These are phyloP conservation scores for Reinhardtius hippoglossoides DNA, from an alignment of 2,113 vertebrate genomes.

Conservation along the genomic window DNA sequence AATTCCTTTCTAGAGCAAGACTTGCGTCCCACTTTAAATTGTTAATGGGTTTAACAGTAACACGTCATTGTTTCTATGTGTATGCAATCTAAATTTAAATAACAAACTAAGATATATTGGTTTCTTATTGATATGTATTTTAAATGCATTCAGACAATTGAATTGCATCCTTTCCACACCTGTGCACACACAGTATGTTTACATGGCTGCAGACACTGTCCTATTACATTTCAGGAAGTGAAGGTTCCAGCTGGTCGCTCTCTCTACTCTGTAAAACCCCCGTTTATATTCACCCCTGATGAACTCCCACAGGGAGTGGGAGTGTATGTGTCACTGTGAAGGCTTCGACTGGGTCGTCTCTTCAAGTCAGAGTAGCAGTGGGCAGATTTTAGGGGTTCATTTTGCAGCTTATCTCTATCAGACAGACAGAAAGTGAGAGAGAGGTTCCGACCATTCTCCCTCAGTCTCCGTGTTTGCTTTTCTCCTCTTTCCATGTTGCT, in stretches of 20 bases:
- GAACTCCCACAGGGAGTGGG: conserved; percentile 46
- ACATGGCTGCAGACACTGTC: conserved; percentile 40
- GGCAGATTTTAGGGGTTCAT: conserved; percentile 16
- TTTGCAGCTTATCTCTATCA: conserved; percentile 43
- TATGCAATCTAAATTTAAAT: neutral
- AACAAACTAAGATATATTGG: neutral
- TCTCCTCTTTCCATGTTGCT: conserved; percentile 35
- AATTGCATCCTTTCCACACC: neutral
- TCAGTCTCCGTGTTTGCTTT: conserved; percentile 45
- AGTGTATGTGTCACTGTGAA: conserved; percentile 27
- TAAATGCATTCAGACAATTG: conserved; percentile 15
- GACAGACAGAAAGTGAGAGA: conserved; percentile 26
- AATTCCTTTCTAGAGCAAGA: neutral
- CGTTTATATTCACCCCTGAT: conserved; percentile 48
- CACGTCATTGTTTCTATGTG: neutral
- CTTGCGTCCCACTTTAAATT: conserved; percentile 5
- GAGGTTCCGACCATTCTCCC: conserved; percentile 40
- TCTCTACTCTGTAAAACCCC: conserved; percentile 35
- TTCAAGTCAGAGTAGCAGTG: conserved; percentile 1
- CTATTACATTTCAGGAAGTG: conserved; percentile 47
- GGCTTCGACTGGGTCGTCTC: conserved; percentile 17
- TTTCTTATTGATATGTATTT: neutral
- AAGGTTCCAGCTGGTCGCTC: conserved; percentile 55
- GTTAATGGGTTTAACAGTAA: conserved; percentile 1
- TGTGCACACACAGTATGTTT: conserved; percentile 14